Evolutionary conservation across 1,140 invertebrate genomes (phyloP).

Genomic region (Lordiphosa clarofinis): DNA sequence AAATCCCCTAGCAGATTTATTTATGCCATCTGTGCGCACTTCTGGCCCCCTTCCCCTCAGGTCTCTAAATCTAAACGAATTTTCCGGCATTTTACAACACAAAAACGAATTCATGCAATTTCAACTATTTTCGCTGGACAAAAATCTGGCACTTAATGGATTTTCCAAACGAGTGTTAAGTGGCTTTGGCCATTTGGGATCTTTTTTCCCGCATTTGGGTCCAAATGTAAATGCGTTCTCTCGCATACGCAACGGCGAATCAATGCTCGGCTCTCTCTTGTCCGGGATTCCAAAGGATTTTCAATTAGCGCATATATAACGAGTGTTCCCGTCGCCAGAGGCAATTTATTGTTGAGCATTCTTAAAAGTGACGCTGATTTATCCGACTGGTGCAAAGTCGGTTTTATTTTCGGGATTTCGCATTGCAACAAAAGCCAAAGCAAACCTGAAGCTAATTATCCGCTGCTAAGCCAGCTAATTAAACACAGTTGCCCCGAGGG

Average conservation of each 20-base stretch:
- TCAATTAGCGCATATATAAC: constrained; percentile 56
- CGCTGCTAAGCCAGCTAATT: constrained; percentile 59
- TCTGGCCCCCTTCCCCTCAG: too few relatives aligned
- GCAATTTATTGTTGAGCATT: constrained; percentile 55
- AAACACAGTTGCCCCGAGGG: constrained; percentile 33
- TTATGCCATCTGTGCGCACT: too few relatives aligned
- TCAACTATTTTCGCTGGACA: constrained; percentile 11
- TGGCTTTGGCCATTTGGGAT: constrained; percentile 67
- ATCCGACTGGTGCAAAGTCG: constrained; percentile 13
- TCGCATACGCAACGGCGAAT: constrained; percentile 38
- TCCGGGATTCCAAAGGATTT: constrained; percentile 63
- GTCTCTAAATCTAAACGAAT: constrained; percentile 18
- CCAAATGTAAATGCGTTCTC: constrained; percentile 44
- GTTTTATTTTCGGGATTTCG: constrained; percentile 10
- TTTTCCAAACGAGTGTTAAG: constrained; percentile 59
- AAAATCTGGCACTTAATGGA: constrained; percentile 61
- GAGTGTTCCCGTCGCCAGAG: neutral
- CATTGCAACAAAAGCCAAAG: constrained; percentile 21
- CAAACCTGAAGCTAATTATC: constrained; percentile 67
- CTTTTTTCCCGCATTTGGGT: constrained; percentile 8
- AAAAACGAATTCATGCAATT: constrained; percentile 12
- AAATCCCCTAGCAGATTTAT: too few relatives aligned
- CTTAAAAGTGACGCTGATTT: constrained; percentile 60
- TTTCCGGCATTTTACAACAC: constrained; percentile 20
- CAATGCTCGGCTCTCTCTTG: constrained; percentile 41